Conservation (phyloP, 2,113 vertebrate species). For the Salvator merianae region DNA sequence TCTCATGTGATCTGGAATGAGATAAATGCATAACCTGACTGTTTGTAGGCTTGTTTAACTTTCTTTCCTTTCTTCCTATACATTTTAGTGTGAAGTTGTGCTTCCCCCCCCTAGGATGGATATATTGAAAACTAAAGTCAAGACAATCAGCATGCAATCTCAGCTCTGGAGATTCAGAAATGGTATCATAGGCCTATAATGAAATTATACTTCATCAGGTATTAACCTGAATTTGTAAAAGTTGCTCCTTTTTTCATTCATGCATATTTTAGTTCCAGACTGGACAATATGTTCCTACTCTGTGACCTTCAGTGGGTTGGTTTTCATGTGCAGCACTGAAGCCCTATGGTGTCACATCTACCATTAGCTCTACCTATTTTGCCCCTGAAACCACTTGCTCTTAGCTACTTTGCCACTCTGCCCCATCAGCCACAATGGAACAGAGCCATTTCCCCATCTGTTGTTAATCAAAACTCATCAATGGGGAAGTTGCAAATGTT, state of each 20-base stretch:
- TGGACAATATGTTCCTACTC: background rate
- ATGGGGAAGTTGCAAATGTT: too few species aligned
- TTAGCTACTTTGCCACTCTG: too few species aligned
- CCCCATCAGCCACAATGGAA: too few species aligned
- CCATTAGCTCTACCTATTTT: too few species aligned
- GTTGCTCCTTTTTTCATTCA: too few species aligned
- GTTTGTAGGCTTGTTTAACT: background rate
- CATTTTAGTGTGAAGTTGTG: background rate
- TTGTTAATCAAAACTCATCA: too few species aligned
- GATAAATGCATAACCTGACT: background rate
- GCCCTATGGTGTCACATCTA: too few species aligned
- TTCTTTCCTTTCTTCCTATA: background rate
- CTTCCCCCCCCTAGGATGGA: background rate
- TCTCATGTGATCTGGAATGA: accelerated
- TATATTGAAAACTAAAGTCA: background rate
- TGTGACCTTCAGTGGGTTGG: background rate
- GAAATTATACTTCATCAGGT: too few species aligned
- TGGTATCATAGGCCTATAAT: background rate
- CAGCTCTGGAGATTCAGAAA: background rate
- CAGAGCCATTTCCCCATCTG: too few species aligned
- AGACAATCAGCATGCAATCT: background rate
- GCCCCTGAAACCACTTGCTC: too few species aligned
- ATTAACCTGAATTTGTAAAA: too few species aligned
- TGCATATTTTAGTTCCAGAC: background rate
- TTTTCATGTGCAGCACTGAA: too few species aligned